These are phyloP conservation scores for Camarhynchus parvulus DNA, from an alignment of 2,113 vertebrate genomes.

Conservation along the genomic window DNA sequence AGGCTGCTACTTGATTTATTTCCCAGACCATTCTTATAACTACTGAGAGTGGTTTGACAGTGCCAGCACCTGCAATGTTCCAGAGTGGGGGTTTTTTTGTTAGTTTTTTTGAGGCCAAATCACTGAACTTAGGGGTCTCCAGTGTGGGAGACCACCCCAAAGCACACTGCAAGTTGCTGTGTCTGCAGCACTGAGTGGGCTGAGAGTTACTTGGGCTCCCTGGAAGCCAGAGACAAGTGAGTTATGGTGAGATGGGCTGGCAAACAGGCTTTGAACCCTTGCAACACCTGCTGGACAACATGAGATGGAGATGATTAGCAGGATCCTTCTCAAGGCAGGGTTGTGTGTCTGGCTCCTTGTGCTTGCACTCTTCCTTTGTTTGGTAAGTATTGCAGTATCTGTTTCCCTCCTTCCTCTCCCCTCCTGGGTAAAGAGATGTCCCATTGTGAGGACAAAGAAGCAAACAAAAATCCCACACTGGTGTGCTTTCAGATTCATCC, in stretches of 20 bases:
- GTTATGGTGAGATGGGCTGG: neutral
- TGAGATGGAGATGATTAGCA: neutral
- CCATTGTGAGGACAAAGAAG: neutral
- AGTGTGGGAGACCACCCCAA: neutral
- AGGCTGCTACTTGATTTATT: neutral
- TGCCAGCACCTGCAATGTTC: neutral
- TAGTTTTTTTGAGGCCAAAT: neutral
- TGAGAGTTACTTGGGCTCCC: neutral
- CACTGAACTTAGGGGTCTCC: neutral
- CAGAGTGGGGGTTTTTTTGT: rapidly evolving
- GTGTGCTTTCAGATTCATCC: neutral
- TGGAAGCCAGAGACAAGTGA: neutral
- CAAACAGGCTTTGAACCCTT: neutral
- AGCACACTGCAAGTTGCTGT: neutral
- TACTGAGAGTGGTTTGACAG: neutral
- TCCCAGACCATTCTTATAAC: neutral
- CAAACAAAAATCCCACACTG: neutral
- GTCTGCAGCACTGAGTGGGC: neutral
- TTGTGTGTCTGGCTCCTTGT: neutral
- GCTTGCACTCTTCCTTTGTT: neutral
- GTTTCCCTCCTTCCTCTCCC: neutral
- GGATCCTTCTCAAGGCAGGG: neutral
- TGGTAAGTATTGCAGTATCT: neutral
- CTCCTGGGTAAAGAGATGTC: neutral
- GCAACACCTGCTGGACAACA: neutral